Conservation (phyloP, 2,888 invertebrate species). For the Bombyx huttoni region DNA sequence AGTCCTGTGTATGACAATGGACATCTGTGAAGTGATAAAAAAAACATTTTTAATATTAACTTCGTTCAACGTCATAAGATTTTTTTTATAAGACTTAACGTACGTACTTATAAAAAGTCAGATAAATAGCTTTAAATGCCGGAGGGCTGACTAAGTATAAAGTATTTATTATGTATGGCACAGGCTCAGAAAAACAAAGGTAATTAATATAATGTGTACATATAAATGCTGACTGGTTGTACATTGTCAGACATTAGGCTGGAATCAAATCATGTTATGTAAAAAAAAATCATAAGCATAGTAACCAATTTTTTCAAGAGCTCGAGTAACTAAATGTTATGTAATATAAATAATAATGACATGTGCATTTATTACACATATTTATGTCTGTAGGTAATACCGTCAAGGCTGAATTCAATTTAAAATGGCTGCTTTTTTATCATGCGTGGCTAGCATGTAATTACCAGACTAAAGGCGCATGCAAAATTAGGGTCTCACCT, state of each 20-base stretch:
- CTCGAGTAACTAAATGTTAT: neutral
- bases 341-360: neutral
- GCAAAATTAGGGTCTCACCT: conserved; percentile 73
- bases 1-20: no score
- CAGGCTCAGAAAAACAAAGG: neutral
- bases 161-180: neutral
- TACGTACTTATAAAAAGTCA: no score
- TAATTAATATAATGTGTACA: neutral
- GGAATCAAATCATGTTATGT: no score
- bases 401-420: conserved; percentile 31
- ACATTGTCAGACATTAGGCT: no score
- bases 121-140: neutral
- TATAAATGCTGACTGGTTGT: neutral
- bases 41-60: no score
- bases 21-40: no score
- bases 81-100: no score
- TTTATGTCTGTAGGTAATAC: neutral
- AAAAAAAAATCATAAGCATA: no score
- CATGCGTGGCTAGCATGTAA: conserved; percentile 60
- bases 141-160: neutral
- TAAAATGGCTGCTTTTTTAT: conserved; percentile 58
- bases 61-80: no score
- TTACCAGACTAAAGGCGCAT: conserved; percentile 63
- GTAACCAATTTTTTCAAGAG: neutral
- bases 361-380: neutral